phyloP scores from a whole-genome alignment of 2,797 vertebrate genomes.

The Eremophila alpestris region DNA sequence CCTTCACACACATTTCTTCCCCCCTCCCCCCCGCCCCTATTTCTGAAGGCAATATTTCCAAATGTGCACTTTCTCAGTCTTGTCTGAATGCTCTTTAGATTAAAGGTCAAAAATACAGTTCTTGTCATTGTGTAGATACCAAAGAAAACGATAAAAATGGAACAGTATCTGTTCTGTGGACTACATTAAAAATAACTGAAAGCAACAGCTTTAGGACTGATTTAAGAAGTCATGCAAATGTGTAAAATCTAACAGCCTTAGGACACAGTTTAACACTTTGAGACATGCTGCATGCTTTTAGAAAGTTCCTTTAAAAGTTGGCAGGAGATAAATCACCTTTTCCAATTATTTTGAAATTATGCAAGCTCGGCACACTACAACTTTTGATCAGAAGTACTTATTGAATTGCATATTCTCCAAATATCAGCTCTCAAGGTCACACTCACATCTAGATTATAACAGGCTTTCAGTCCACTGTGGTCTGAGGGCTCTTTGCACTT shows the following conservation, averaged over 20 bases:
- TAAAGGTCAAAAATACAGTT: constrained; percentile 53
- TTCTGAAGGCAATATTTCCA: constrained; percentile 52
- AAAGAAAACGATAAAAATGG: constrained; percentile 46
- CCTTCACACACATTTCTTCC: neutral
- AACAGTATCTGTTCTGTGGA: constrained; percentile 54
- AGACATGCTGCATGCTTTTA: constrained; percentile 64
- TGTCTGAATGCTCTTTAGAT: constrained; percentile 41
- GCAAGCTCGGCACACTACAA: constrained; percentile 50
- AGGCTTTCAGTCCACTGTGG: neutral
- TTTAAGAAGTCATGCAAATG: constrained; percentile 67
- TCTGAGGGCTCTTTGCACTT: neutral
- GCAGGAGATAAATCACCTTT: constrained; percentile 70
- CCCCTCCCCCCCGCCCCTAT: neutral
- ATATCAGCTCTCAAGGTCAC: neutral
- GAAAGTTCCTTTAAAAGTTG: constrained; percentile 69
- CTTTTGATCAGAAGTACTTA: constrained; percentile 32
- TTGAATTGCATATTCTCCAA: neutral
- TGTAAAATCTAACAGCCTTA: constrained; percentile 72
- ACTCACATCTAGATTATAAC: neutral
- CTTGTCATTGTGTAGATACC: constrained; percentile 47
- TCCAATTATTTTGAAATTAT: constrained; percentile 66
- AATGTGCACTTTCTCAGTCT: constrained; percentile 46
- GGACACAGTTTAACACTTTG: constrained; percentile 66
- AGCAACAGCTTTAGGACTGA: constrained; percentile 57
- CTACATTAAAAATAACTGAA: constrained; percentile 57